These are phyloP conservation scores for Ophion costatus DNA, from an alignment of 2,888 invertebrate genomes.

Conservation along the genomic window DNA sequence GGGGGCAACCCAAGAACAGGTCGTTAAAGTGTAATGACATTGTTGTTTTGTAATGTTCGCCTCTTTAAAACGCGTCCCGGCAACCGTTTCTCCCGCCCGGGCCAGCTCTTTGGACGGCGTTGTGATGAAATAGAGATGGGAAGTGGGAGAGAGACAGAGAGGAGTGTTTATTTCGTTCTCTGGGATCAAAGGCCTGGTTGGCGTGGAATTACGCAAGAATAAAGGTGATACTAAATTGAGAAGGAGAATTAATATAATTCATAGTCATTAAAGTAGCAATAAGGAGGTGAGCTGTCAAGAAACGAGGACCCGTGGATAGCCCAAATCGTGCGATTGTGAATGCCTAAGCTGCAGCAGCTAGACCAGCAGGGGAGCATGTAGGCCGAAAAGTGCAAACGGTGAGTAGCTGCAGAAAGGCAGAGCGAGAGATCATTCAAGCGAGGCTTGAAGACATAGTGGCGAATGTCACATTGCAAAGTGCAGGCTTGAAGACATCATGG, in stretches of 20 bases:
- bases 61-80: constrained; percentile 84
- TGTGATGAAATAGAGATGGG: constrained; percentile 68
- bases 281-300: neutral
- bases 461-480: too few species aligned
- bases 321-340: neutral
- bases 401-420: too few species aligned
- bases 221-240: neutral
- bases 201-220: neutral
- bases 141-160: neutral
- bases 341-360: neutral
- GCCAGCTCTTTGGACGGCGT: constrained; percentile 69
- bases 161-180: neutral
- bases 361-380: too few species aligned
- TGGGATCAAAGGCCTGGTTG: neutral
- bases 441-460: too few species aligned
- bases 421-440: too few species aligned
- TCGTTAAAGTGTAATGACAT: constrained; percentile 82
- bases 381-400: too few species aligned
- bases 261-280: neutral
- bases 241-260: neutral
- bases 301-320: neutral
- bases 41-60: constrained; percentile 80
- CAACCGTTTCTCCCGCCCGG: neutral
- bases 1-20: constrained; percentile 74
- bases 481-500: too few species aligned